A percentile compares a stretch with the other conserved stretches of the same genome.
Conservation (phyloP, 2,113 vertebrate species). For the Seriola aureovittata region DNA sequence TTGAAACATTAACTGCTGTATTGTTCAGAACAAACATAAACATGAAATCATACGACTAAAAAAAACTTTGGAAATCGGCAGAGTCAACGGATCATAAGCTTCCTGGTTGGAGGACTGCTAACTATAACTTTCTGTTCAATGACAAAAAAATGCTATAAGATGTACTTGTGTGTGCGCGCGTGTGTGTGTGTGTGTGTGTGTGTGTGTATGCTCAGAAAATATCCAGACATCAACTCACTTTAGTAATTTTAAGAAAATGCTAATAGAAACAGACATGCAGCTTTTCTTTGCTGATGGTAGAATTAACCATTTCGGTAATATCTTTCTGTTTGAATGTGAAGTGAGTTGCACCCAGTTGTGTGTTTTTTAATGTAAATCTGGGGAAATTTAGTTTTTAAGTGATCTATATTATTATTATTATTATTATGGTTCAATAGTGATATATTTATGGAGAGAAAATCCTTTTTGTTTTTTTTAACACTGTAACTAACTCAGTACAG, state of each 20-base stretch:
- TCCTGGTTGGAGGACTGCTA: not conserved
- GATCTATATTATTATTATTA: not conserved
- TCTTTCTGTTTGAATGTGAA: slow-evolving; percentile 1
- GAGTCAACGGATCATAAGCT: no score
- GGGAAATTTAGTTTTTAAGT: slow-evolving; percentile 9
- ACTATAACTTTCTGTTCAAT: not conserved
- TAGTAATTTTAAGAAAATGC: not conserved
- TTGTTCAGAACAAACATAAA: not conserved
- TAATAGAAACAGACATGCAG: not conserved
- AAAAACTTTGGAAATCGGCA: not conserved
- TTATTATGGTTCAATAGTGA: slow-evolving; percentile 12
- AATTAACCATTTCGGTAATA: not conserved
- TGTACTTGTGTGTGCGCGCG: no score
- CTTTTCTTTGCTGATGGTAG: not conserved
- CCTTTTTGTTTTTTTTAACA: slow-evolving; percentile 27
- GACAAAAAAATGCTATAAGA: not conserved
- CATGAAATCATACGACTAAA: no score
- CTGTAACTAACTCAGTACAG: slow-evolving; percentile 42
- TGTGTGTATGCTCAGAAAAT: not conserved
- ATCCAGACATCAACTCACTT: not conserved
- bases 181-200: not conserved
- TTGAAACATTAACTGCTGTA: not conserved
- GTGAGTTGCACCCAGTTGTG: not conserved
- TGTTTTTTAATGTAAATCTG: slow-evolving; percentile 23
- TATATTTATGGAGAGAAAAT: slow-evolving; percentile 32